Evolutionary conservation across 2,888 invertebrate genomes (phyloP).

Genomic region (Agonopterix subpropinquella): DNA sequence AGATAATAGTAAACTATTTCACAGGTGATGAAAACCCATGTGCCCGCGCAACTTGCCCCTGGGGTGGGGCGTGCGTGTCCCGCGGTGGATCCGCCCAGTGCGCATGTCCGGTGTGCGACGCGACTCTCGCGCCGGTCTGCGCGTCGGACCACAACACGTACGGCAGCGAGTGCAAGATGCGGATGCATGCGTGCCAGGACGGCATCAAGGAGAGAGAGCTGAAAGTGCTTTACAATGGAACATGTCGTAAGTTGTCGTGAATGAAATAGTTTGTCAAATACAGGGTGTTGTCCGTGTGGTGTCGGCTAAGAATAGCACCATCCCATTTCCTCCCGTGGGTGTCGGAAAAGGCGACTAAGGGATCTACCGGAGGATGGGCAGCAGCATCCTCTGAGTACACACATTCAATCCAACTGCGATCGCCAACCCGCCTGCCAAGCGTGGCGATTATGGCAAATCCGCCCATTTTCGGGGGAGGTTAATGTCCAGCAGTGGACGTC

Average conservation of each 20-base stretch:
- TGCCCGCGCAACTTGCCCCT: slow-evolving; percentile 75
- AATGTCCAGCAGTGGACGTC: no score
- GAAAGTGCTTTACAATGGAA: slow-evolving; percentile 76
- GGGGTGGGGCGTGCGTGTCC: slow-evolving; percentile 81
- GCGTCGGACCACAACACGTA: slow-evolving; percentile 87
- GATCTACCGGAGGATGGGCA: no score
- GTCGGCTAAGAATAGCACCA: no score
- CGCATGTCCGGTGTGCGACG: slow-evolving; percentile 84
- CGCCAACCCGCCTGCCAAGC: no score
- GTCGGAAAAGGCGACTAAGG: no score
- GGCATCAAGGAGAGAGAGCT: slow-evolving; percentile 79
- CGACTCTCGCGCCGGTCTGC: slow-evolving; percentile 84
- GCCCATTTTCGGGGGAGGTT: no score
- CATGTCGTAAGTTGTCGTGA: slow-evolving; percentile 56
- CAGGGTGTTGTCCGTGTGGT: no score
- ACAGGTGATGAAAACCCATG: slow-evolving; percentile 76
- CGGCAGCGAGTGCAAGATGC: slow-evolving; percentile 87
- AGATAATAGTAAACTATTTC: background rate
- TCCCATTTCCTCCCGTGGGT: no score
- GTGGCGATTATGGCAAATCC: no score
- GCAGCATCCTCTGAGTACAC: no score
- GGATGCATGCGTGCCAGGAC: slow-evolving; percentile 86
- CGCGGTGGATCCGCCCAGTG: slow-evolving; percentile 79
- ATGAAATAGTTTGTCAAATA: no score
- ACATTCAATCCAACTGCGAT: no score